Base-by-base conservation (phyloP, 2,797 vertebrate genomes). In the Pangasius mekongensis region DNA sequence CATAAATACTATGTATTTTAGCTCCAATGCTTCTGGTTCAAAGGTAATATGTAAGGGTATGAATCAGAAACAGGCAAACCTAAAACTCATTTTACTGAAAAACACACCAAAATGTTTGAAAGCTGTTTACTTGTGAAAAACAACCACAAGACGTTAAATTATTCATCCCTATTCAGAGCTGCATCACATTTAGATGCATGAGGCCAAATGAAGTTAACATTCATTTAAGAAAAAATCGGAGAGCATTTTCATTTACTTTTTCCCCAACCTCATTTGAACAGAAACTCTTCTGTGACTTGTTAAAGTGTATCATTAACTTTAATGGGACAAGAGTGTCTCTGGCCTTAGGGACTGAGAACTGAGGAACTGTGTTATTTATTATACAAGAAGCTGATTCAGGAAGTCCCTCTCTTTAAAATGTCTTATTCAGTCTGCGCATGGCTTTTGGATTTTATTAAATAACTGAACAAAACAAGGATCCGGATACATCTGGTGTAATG, bases 271-370 rank as follows among this genome's bases (percentile, higher is more conserved):
- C 18, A 86, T 24, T 54, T 86, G 20, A 62, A 39, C 39, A 52
- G 52, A 81, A 24, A 69, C 64, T 22, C 58, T 33, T 69, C 52
- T 36, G 76, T 43, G 66, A 67, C 71, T 85, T 74, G 22, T n/a
- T 22, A 33, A 20, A 86, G 76, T 73, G 49, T 36, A 84, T 90
- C 52, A 84, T 90, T 81, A 87, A 56, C 74, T 82, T 80, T 9
- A 87, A 64, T 64, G 39, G 20, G 81, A 54, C 36, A 36, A 60
- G 82, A 83, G 24, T 30, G 5, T 66, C 82, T 74, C 2, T 74
- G n/a, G 1, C 22, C 13, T 62, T 60, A 62, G 66, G 20, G 64
- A 47, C 33, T 22, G 24, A 82, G 33, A 82, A 27, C 24, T 13
- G 22, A 67, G 7, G 11, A 64, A 39, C 43, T 20, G 52, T 74